Base-by-base conservation (phyloP, 2,113 vertebrate genomes). In the Eonycteris spelaea region DNA sequence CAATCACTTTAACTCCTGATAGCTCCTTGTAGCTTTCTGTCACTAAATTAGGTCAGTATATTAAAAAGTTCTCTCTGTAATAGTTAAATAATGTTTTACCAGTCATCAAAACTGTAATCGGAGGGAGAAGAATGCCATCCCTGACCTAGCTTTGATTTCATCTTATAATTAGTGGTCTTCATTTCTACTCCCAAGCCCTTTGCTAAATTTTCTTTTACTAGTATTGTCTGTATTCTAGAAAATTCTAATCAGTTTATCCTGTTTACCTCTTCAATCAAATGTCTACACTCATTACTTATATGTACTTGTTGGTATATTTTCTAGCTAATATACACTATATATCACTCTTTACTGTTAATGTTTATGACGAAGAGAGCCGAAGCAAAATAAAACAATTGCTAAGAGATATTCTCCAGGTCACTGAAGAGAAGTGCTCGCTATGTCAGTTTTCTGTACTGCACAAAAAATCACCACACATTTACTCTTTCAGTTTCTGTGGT, bases 1-100 rank as follows among this genome's bases (percentile, higher is more conserved):
- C 57, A 94, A 87, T 95, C 75, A 82, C n/a, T 94, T 96, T 70
- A 79, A 94, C 87, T 78, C 35, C 53, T 94, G 75, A 92, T 79
- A 85, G 88, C 40, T 94, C 61, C 67, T 87, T 94, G 71, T 71
- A 93, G 30, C 16, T 75, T 94, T 87, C 84, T 96, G 38, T 82
- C 70, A 94, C 75, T 92, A 92, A 95, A 87, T 38, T 85, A 86
- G 68, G 38, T 68, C 70, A 93, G n/a, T 45, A 90, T 90, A 85
- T 97, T 97, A 87, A 71, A 89, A 87, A 88, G 35, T 53, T 92
- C 63, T 61, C 35, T 90, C 51, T 92, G 10, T 82, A 59, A 65
- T 63, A 71, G 38, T 86, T 75, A 77, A 93, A 53, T 68, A 92
- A 84, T 19, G 38, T 92, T 74, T 84, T 30, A 80, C 61, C 78